Evolutionary conservation across 2,888 invertebrate species (phyloP).

Genomic region (Sicus ferrugineus): DNA sequence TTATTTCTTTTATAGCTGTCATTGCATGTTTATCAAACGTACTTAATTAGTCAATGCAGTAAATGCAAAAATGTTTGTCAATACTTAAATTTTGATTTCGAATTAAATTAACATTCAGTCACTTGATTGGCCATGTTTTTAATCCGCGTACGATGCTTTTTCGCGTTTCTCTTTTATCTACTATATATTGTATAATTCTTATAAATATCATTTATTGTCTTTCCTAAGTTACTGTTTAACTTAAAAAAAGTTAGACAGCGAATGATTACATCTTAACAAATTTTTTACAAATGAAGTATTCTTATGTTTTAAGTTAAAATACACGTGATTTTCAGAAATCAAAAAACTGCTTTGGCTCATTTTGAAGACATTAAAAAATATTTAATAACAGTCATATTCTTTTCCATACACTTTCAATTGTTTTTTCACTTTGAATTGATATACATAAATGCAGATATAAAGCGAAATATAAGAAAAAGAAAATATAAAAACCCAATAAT

Average conservation of each 20-base stretch:
- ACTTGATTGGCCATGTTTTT: constrained; percentile 22
- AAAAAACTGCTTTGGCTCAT: no score
- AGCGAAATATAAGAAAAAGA: no score
- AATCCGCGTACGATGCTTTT: neutral
- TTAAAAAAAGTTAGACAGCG: constrained; percentile 7
- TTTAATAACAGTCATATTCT: no score
- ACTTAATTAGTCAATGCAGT: constrained; percentile 27
- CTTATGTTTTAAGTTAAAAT: constrained; percentile 15
- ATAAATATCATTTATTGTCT: neutral
- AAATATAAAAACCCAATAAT: no score
- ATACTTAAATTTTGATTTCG: constrained; percentile 19
- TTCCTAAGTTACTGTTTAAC: constrained; percentile 1
- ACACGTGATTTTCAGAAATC: no score
- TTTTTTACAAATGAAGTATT: constrained; percentile 23
- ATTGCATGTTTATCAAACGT: constrained; percentile 18
- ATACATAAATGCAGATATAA: no score
- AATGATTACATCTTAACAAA: constrained; percentile 1
- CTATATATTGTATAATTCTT: constrained; percentile 2
- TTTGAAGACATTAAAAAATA: no score
- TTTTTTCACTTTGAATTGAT: no score
- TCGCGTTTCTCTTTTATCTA: neutral
- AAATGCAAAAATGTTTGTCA: neutral
- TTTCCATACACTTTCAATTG: no score
- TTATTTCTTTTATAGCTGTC: constrained; percentile 11
- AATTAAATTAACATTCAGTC: constrained; percentile 17